phyloP scores from a whole-genome alignment of 2,113 vertebrate genomes.

The Takifugu flavidus region DNA sequence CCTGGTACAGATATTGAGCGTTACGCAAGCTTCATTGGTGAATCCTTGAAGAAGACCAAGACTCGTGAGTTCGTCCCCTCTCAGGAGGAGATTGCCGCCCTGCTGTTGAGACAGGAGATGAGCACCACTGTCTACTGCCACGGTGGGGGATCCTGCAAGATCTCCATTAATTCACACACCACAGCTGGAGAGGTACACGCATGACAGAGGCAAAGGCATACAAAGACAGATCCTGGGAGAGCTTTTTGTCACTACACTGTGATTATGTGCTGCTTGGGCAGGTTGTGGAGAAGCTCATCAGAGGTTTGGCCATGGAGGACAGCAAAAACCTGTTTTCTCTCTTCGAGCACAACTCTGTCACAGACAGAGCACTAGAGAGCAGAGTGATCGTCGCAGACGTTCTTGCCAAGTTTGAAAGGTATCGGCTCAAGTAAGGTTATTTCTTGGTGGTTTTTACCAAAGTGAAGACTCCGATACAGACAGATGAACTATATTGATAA shows the following conservation, averaged over 20 bases:
- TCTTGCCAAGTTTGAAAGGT: slow-evolving; percentile 97
- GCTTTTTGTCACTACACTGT: neutral
- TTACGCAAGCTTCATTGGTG: slow-evolving; percentile 83
- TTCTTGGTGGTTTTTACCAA: neutral
- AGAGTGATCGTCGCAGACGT: slow-evolving; percentile 93
- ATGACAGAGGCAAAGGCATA: neutral
- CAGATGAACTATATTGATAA: too few species aligned
- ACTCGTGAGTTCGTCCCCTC: slow-evolving; percentile 88
- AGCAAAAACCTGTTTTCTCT: slow-evolving; percentile 98
- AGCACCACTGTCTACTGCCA: slow-evolving; percentile 91
- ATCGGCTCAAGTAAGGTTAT: neutral
- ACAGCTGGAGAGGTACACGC: slow-evolving; percentile 85
- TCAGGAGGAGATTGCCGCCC: slow-evolving; percentile 88
- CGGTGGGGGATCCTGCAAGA: slow-evolving; percentile 91
- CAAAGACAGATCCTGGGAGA: neutral
- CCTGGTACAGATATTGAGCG: slow-evolving; percentile 84
- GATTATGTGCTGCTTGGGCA: slow-evolving; percentile 48
- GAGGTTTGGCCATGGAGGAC: slow-evolving; percentile 96
- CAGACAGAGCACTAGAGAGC: slow-evolving; percentile 92
- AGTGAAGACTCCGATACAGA: neutral
- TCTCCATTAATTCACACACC: slow-evolving; percentile 93
- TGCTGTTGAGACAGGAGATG: slow-evolving; percentile 88
- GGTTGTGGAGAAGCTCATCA: slow-evolving; percentile 98
- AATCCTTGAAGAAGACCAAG: slow-evolving; percentile 90
- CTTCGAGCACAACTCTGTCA: slow-evolving; percentile 88